Conservation (phyloP, 1,140 invertebrate species). For the Drosophila chauvacae region DNA sequence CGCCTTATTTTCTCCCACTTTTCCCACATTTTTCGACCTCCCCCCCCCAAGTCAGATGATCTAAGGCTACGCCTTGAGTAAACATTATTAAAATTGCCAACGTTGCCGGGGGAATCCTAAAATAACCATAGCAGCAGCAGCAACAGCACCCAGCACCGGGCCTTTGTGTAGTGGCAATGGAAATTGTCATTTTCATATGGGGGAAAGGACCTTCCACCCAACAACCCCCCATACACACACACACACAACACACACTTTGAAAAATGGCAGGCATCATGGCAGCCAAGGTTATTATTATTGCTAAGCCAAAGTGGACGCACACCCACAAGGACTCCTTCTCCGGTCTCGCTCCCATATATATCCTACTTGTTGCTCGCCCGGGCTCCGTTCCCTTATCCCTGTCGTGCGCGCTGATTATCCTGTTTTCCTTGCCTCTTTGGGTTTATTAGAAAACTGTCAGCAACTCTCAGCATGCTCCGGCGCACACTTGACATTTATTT, state of each 20-base stretch:
- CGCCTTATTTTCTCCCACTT: constrained; percentile 12
- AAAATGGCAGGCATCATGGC: constrained; percentile 68
- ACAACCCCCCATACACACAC: constrained; percentile 1
- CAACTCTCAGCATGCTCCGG: constrained; percentile 70
- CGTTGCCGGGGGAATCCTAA: constrained; percentile 73
- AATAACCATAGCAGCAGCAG: constrained; percentile 65
- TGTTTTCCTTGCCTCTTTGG: constrained; percentile 61
- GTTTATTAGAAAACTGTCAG: constrained; percentile 83
- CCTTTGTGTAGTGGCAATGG: constrained; percentile 68
- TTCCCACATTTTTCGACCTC: constrained; percentile 5
- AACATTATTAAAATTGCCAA: constrained; percentile 82
- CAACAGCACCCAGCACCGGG: constrained; percentile 19
- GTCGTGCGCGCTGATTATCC: constrained; percentile 70
- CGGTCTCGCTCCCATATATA: constrained; percentile 14
- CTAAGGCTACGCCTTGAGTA: constrained; percentile 72
- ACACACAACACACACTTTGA: constrained; percentile 40
- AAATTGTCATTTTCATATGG: constrained; percentile 77
- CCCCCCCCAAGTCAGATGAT: constrained; percentile 7
- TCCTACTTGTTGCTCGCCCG: constrained; percentile 63
- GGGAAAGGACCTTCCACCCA: constrained; percentile 21
- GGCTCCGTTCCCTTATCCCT: constrained; percentile 28
- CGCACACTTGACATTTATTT: constrained; percentile 82
- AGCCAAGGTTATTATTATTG: constrained; percentile 82
- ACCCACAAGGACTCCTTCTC: constrained; percentile 14
- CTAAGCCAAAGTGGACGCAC: constrained; percentile 72